These are phyloP conservation scores for Rachycentron canadum DNA, from an alignment of 2,797 vertebrate genomes.

Conservation along the genomic window DNA sequence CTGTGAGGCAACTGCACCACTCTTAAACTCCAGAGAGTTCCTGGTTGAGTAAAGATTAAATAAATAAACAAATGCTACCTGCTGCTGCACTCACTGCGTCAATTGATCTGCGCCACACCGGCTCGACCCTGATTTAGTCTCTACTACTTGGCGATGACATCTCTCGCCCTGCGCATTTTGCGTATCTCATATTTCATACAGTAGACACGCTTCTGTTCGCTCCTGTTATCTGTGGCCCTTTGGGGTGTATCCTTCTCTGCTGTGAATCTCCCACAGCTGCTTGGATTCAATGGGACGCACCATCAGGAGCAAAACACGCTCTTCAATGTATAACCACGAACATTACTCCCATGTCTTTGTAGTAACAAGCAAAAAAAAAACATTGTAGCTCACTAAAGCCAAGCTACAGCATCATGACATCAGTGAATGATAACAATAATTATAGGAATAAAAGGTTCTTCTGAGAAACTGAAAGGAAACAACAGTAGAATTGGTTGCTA, in stretches of 20 bases:
- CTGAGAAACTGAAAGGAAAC: background rate
- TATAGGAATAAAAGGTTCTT: background rate
- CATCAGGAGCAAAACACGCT: background rate
- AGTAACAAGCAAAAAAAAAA: conserved; percentile 9
- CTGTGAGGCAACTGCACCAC: too few relatives aligned
- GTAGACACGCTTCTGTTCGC: background rate
- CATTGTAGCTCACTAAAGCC: background rate
- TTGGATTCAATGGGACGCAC: background rate
- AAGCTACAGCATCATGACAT: background rate
- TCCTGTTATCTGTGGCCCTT: conserved; percentile 11
- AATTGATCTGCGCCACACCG: conserved; percentile 23
- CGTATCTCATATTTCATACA: background rate
- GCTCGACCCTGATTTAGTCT: conserved; percentile 20
- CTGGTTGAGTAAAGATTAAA: too few relatives aligned
- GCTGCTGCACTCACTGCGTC: conserved; percentile 1
- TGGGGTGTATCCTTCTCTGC: background rate
- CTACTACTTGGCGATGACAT: background rate
- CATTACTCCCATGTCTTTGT: background rate
- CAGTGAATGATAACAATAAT: background rate
- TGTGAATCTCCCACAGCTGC: background rate
- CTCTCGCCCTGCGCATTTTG: too few relatives aligned
- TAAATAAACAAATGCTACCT: background rate
- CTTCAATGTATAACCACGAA: background rate
- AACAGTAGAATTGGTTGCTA: background rate
- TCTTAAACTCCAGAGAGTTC: too few relatives aligned